These are phyloP conservation scores for Gymnopithys bicolor DNA, from an alignment of 2,797 vertebrate genomes.

Conservation along the genomic window DNA sequence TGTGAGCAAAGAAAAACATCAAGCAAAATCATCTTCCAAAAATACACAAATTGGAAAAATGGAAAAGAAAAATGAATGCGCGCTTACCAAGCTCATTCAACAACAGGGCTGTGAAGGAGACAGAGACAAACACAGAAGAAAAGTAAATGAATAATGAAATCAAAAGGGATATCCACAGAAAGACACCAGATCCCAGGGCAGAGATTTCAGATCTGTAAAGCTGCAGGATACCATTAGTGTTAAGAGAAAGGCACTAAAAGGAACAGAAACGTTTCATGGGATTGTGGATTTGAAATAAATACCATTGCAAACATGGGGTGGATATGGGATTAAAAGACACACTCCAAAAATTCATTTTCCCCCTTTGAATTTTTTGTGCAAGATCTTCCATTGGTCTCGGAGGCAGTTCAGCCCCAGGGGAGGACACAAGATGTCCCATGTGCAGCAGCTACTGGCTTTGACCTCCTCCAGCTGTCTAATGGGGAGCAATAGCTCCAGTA, in stretches of 20 bases:
- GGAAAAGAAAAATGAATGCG: conserved; percentile 76
- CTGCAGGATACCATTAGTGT: conserved; percentile 42
- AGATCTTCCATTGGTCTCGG: conserved; percentile 40
- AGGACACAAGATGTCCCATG: conserved; percentile 21
- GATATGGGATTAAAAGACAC: not conserved
- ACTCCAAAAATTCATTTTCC: conserved; percentile 41
- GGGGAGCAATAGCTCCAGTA: not conserved
- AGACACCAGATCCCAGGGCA: conserved; percentile 72
- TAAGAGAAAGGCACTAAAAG: conserved; percentile 38
- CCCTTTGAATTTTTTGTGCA: conserved; percentile 34
- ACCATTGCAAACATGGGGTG: not conserved
- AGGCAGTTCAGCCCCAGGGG: conserved; percentile 17
- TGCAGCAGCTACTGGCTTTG: conserved; percentile 12
- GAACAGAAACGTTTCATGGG: not conserved
- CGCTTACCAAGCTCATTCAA: conserved; percentile 89
- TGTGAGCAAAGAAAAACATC: conserved; percentile 27
- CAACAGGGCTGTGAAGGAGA: conserved; percentile 86
- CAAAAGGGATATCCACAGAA: conserved; percentile 80
- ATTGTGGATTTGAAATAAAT: conserved; percentile 36
- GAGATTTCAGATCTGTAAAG: conserved; percentile 67
- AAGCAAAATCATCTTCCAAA: conserved; percentile 15
- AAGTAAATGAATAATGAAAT: conserved; percentile 83
- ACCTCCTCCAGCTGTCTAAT: not conserved
- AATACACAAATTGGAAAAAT: conserved; percentile 52
- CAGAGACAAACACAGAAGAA: conserved; percentile 85